Percentiles rank a stretch among this genome's conserved stretches.
Evolutionary conservation across 2,888 invertebrate species (phyloP).

Genomic region (Aricia artaxerxes): DNA sequence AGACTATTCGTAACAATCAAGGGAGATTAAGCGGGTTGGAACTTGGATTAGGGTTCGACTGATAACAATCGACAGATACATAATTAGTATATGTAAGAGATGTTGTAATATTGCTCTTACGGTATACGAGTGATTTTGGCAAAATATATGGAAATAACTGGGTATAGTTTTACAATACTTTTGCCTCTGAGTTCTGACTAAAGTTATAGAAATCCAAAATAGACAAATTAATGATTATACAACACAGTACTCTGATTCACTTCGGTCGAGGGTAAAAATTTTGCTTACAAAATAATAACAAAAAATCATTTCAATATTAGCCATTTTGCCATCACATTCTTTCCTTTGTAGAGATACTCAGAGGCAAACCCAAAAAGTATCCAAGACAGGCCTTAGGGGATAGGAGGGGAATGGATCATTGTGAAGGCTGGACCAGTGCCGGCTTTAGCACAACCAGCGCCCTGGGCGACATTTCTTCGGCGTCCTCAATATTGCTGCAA

Average conservation of each 20-base stretch:
- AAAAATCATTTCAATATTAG: neutral
- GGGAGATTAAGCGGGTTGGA: neutral
- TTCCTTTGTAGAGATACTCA: neutral
- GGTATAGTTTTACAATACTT: neutral
- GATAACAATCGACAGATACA: neutral
- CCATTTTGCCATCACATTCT: neutral
- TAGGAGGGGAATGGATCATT: neutral
- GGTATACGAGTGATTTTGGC: neutral
- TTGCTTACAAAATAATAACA: neutral
- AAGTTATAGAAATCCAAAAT: neutral
- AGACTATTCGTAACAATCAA: neutral
- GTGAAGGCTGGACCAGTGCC: neutral
- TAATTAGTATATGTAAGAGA: neutral
- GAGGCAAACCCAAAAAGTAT: neutral
- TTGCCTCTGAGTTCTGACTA: neutral
- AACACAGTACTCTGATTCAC: neutral
- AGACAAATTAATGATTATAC: too few relatives aligned
- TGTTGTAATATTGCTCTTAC: neutral
- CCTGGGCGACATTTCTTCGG: too few relatives aligned
- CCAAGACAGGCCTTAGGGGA: constrained; percentile 17
- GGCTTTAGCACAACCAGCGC: too few relatives aligned
- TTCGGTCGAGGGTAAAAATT: too few relatives aligned
- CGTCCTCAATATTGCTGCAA: too few relatives aligned
- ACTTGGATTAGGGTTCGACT: neutral
- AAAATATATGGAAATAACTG: neutral